phyloP scores from a whole-genome alignment of 2,888 invertebrate genomes.

The Axea sp. region DNA sequence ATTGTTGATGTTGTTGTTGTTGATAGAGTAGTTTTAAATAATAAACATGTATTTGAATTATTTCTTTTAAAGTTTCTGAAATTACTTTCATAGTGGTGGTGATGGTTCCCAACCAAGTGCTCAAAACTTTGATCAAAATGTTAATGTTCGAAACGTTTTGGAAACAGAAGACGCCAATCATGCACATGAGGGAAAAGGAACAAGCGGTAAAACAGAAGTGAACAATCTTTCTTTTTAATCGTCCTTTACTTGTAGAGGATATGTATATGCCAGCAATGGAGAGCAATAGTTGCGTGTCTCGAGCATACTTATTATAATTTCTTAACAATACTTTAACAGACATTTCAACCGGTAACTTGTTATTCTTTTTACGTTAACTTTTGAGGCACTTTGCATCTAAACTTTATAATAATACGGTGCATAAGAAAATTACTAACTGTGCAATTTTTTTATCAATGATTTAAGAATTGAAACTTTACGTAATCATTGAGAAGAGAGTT shows the following conservation, averaged over 20 bases:
- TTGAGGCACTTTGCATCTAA: not conserved
- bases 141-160: not conserved
- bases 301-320: conserved; percentile 3
- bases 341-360: not conserved
- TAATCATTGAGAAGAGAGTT: no score
- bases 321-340: not conserved
- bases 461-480: no score
- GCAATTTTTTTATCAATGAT: no score
- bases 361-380: not conserved
- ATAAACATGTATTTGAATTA: no score
- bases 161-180: not conserved
- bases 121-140: not conserved
- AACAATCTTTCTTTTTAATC: not conserved
- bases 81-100: not conserved
- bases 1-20: no score
- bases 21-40: no score
- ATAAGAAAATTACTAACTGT: no score
- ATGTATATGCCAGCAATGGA: not conserved
- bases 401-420: no score
- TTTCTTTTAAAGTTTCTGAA: not conserved
- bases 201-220: not conserved
- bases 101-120: not conserved
- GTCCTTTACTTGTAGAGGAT: not conserved
- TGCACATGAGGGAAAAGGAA: not conserved
- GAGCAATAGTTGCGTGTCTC: conserved; percentile 1